These are phyloP conservation scores for Drosophila setosimentum DNA, from an alignment of 2,888 invertebrate genomes.

Conservation along the genomic window DNA sequence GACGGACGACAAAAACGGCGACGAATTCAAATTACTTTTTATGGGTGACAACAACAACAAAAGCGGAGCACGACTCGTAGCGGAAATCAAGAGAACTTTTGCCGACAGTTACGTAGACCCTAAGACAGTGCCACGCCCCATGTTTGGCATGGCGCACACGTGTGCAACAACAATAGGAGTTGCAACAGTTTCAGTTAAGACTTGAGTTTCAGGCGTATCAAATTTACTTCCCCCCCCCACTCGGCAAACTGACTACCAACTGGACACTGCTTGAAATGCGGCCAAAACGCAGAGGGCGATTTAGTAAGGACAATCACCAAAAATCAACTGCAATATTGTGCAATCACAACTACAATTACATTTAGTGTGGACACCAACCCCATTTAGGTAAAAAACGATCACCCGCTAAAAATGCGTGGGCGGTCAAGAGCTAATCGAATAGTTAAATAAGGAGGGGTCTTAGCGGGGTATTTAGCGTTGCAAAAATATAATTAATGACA, in stretches of 20 bases:
- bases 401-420: constrained; percentile 29
- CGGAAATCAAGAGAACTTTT: constrained; percentile 23
- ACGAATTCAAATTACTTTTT: constrained; percentile 32
- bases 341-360: constrained; percentile 23
- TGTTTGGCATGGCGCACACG: constrained; percentile 8
- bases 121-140: constrained; percentile 17
- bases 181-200: neutral
- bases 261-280: constrained; percentile 33
- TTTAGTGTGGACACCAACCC: constrained; percentile 47
- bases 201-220: neutral
- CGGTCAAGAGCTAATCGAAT: constrained; percentile 12
- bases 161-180: neutral
- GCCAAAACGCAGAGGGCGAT: constrained; percentile 49
- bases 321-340: constrained; percentile 19
- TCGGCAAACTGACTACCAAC: constrained; percentile 3
- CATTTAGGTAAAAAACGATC: constrained; percentile 25
- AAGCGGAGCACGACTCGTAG: constrained; percentile 32
- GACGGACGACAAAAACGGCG: constrained; percentile 1
- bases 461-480: constrained; percentile 26
- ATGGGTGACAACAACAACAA: constrained; percentile 29
- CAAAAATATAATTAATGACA: constrained; percentile 76
- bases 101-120: neutral
- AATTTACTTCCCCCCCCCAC: constrained; percentile 1
- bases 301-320: constrained; percentile 29
- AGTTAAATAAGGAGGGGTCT: neutral